Percentiles rank a stretch among this genome's conserved stretches.
Conservation (phyloP, 1,140 invertebrate genomes). For the Pogonus chalceus region DNA sequence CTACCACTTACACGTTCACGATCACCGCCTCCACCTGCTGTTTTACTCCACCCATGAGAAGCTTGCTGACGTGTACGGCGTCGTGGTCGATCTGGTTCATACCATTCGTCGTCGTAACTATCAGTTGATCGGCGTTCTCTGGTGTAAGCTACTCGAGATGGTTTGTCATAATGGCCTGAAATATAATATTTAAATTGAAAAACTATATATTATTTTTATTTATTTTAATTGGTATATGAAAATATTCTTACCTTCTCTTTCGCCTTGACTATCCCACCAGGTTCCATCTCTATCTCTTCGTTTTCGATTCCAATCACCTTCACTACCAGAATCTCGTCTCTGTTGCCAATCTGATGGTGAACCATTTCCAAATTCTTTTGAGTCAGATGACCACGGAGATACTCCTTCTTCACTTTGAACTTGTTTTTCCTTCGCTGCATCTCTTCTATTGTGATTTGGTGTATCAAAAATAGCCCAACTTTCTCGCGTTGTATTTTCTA, state of each 20-base stretch:
- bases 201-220: background rate
- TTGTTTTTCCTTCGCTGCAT: constrained; percentile 26
- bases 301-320: constrained; percentile 31
- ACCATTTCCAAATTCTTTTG: constrained; percentile 49
- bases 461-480: constrained; percentile 35
- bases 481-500: constrained; percentile 26
- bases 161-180: background rate
- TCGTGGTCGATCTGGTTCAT: constrained; percentile 28
- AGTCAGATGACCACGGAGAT: constrained; percentile 68
- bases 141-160: constrained; percentile 12
- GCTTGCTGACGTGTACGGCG: constrained; percentile 1
- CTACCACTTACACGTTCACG: constrained; percentile 13
- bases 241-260: constrained; percentile 27
- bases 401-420: constrained; percentile 42
- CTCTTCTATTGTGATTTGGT: constrained; percentile 19
- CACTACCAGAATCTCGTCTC: constrained; percentile 34
- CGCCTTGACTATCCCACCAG: constrained; percentile 33
- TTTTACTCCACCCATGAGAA: constrained; percentile 9
- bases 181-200: background rate
- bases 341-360: constrained; percentile 38
- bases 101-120: constrained; percentile 33
- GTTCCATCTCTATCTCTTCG: constrained; percentile 27
- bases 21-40: constrained; percentile 25
- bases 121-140: constrained; percentile 32
- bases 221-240: constrained; percentile 7